Evolutionary conservation across 2,113 vertebrate genomes (phyloP), one percentile per base, ranked within the genome.

Genomic region (Ciconia maguari): DNA sequence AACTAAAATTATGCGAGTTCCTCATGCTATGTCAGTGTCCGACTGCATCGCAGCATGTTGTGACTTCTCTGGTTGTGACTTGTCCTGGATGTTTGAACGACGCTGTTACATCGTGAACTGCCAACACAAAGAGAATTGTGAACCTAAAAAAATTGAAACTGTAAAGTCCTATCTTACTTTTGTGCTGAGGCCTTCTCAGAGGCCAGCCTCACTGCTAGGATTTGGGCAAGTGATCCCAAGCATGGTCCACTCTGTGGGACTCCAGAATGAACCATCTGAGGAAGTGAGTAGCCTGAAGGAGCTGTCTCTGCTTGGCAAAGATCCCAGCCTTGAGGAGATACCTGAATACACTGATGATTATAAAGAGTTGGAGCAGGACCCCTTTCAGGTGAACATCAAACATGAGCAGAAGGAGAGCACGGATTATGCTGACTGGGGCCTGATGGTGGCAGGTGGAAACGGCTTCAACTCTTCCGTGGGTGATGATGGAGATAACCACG

Each of bases 41-140:
- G 98, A 98, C 93, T 99, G 99, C 80, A 98, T 97, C 3, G 92
- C 97, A 1, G 99, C 99, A 0, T 99, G 99, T 95, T 99, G 99
- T 76, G 98, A 98, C 81, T 97, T 99, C 42, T 92, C 97, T 5
- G 98, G 97, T 52, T 99, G 98, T 58, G 98, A 99, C 95, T 93
- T 99, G 92, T 98, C 98, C 52, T 99, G 99, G 99, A 97, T 99
- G 97, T 99, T 99, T 21, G 97, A 99, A 66, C 98, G 94, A 16
- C 98, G 89, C 89, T 99, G 99, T 97, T 99, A 99, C 82, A 94
- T 99, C 3, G 98, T 99, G 79, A 99, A 97, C 97, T 99, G 99
- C 94, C 98, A 97, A 42, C 98, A 82, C 82, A 96, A 94, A 91
- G 98, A 98, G 54, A 98, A 97, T 52, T 99, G 99, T 48, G 97